Evolutionary conservation across 2,888 invertebrate species (phyloP).

Genomic region (Lomographa bimaculata): DNA sequence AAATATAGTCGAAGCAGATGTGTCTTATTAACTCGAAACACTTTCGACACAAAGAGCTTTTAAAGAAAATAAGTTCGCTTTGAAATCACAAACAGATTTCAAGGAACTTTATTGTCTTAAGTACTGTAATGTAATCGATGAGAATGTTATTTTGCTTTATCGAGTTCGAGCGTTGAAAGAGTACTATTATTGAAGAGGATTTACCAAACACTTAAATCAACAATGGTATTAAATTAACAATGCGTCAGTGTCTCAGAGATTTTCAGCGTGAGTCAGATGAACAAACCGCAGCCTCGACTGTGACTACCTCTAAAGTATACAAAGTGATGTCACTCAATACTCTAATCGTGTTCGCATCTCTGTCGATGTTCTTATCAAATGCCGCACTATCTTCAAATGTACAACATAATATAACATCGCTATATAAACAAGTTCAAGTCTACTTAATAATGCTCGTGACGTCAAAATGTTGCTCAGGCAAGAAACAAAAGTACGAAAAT

Average conservation of each 20-base stretch:
- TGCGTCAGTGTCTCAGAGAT: slow-evolving; percentile 57
- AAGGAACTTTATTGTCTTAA: slow-evolving; percentile 28
- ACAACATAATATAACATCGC: slow-evolving; percentile 39
- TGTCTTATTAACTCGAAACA: slow-evolving; percentile 52
- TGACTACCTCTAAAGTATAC: slow-evolving; percentile 46
- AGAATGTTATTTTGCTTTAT: slow-evolving; percentile 18
- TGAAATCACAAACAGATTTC: slow-evolving; percentile 40
- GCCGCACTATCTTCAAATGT: slow-evolving; percentile 50
- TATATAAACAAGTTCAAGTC: slow-evolving; percentile 53
- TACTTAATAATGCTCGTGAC: slow-evolving; percentile 64
- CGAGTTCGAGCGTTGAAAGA: slow-evolving; percentile 22
- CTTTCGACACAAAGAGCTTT: slow-evolving; percentile 43
- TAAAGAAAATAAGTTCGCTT: slow-evolving; percentile 44
- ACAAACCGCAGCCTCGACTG: slow-evolving; percentile 41
- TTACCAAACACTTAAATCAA: slow-evolving; percentile 29
- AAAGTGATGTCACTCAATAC: slow-evolving; percentile 62
- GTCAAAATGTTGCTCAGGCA: slow-evolving; percentile 50
- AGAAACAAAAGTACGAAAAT: slow-evolving; percentile 80
- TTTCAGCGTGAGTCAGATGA: slow-evolving; percentile 64
- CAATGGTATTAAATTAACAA: slow-evolving; percentile 36
- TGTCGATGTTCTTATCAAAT: slow-evolving; percentile 60
- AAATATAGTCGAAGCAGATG: slow-evolving; percentile 66
- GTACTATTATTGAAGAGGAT: slow-evolving; percentile 20
- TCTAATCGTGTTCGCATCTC: slow-evolving; percentile 52
- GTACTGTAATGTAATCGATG: slow-evolving; percentile 20